Percentiles rank a stretch among this genome's conserved stretches.
These are phyloP conservation scores for Abrostola triplasia DNA, from an alignment of 2,888 invertebrate species.

Conservation along the genomic window DNA sequence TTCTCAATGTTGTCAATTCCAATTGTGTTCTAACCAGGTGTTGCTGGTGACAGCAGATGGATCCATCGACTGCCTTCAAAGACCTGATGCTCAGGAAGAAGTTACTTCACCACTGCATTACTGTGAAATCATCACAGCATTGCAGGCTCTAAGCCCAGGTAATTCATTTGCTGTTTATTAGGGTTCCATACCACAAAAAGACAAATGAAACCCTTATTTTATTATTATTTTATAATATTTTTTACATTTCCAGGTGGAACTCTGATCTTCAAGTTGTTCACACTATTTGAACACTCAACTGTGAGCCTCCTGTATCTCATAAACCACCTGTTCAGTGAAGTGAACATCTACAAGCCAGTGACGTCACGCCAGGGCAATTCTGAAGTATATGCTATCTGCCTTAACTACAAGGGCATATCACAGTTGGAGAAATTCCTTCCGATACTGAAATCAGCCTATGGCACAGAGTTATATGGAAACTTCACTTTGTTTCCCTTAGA, in stretches of 20 bases:
- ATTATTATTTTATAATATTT: too few species aligned
- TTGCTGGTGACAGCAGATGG: constrained; percentile 97
- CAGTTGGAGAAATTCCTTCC: constrained; percentile 77
- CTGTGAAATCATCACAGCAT: constrained; percentile 94
- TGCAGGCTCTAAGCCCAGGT: constrained; percentile 90
- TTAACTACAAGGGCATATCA: constrained; percentile 87
- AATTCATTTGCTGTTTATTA: constrained; percentile 17
- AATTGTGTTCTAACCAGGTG: constrained; percentile 74
- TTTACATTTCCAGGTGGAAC: constrained; percentile 89
- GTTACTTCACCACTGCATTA: constrained; percentile 93
- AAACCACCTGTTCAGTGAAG: constrained; percentile 91
- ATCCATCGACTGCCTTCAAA: constrained; percentile 95
- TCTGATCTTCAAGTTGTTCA: constrained; percentile 96
- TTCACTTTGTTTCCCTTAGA: constrained; percentile 89
- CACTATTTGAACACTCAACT: constrained; percentile 95
- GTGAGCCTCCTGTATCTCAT: constrained; percentile 94
- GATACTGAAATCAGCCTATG: constrained; percentile 81
- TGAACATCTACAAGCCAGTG: constrained; percentile 95
- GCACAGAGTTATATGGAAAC: constrained; percentile 72
- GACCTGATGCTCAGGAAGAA: constrained; percentile 96
- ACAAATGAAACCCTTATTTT: too few species aligned
- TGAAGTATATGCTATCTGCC: constrained; percentile 95
- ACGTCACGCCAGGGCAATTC: constrained; percentile 99
- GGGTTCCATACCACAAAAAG: too few species aligned
- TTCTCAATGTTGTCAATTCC: background rate